Conservation (phyloP, 2,797 vertebrate species). For the Esox masquinongy region DNA sequence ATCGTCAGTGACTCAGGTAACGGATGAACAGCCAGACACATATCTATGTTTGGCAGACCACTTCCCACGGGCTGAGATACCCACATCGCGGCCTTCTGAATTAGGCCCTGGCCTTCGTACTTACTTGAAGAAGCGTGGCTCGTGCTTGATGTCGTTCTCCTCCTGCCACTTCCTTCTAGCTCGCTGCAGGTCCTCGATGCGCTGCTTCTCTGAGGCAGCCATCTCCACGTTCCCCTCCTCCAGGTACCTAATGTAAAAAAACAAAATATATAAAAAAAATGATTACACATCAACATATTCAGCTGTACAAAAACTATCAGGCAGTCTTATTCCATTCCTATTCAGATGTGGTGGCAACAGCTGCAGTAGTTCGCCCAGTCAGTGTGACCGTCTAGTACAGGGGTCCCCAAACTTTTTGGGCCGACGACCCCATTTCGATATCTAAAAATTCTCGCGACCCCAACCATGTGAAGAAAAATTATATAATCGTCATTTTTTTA, state of each 20-base stretch:
- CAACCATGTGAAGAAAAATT: too few relatives aligned
- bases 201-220: constrained; percentile 90
- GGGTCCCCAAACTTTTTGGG: too few relatives aligned
- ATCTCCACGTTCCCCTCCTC: constrained; percentile 94
- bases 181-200: constrained; percentile 95
- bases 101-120: constrained; percentile 36
- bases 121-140: constrained; percentile 97
- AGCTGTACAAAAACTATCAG: background rate
- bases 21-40: background rate
- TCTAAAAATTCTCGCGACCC: too few relatives aligned
- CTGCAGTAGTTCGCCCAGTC: background rate
- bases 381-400: too few relatives aligned
- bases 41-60: background rate
- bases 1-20: background rate
- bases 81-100: background rate
- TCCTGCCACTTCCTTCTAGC: constrained; percentile 88
- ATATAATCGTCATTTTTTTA: too few relatives aligned
- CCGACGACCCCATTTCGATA: too few relatives aligned
- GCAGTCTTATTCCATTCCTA: background rate
- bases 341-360: background rate
- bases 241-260: constrained; percentile 76
- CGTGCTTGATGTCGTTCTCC: constrained; percentile 88
- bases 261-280: background rate
- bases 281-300: background rate
- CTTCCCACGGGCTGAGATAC: background rate